These are phyloP conservation scores for Cynoglossus semilaevis DNA, from an alignment of 2,113 vertebrate species.

Conservation along the genomic window DNA sequence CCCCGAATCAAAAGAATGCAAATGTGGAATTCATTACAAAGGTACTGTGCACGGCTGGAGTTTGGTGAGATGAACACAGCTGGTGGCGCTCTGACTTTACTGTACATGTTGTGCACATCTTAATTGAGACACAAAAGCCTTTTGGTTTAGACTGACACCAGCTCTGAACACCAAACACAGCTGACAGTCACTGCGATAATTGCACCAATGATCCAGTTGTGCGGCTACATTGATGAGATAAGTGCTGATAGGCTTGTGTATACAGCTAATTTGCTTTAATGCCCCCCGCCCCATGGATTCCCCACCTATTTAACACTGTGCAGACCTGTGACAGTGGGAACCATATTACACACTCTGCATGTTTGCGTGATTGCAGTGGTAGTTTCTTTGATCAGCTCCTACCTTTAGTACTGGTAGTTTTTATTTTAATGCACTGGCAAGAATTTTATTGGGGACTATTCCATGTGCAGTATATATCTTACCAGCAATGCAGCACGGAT, in stretches of 20 bases:
- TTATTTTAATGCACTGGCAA: no score
- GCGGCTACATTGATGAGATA: conserved; percentile 42
- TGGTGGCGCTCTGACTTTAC: background rate
- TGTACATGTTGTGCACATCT: conserved; percentile 9
- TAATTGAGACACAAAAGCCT: conserved; percentile 19
- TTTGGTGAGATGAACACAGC: background rate
- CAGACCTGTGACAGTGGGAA: background rate
- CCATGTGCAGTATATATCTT: no score
- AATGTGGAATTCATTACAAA: conserved; percentile 20
- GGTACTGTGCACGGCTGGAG: background rate
- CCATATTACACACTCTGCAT: conserved; percentile 20
- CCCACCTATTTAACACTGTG: conserved; percentile 40
- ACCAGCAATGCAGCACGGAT: background rate
- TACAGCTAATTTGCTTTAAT: conserved; percentile 57
- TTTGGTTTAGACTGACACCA: conserved; percentile 7
- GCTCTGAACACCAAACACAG: conserved; percentile 28
- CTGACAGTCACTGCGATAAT: conserved; percentile 49
- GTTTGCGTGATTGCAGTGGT: conserved; percentile 3
- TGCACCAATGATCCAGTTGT: conserved; percentile 54
- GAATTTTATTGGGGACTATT: no score
- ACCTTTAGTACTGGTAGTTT: no score
- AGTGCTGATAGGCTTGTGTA: conserved; percentile 54
- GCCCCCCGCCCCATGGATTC: conserved; percentile 43
- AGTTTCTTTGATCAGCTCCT: background rate
- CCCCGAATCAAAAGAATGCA: background rate